Base-by-base conservation (phyloP, 2,797 vertebrate genomes). In the Lepus oiostolus region DNA sequence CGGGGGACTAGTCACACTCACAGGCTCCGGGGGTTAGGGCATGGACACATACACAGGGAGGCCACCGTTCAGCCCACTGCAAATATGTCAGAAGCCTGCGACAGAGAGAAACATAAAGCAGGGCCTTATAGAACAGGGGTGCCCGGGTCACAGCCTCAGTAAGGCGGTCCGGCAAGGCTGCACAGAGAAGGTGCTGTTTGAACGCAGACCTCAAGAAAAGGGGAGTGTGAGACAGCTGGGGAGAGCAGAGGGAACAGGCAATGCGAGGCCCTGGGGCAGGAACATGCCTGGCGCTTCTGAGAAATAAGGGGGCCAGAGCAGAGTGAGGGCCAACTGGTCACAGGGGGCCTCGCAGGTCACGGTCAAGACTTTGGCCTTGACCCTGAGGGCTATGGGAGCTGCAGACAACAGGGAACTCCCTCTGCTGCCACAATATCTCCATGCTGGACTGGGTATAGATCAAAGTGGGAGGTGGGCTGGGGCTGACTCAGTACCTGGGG, bases 211-310 rank as follows among this genome's bases (percentile, higher is more conserved):
- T 81, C 9, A 28, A 67, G 42, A 65, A 35, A 71, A 19, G 54
- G 38, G 84, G 10, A 4, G 3, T 1, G 3, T 8, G 28, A 91
- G 38, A 26, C 24, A 1, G 47, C 68, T 54, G 13, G 80, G 8
- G 42, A 26, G 62, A 42, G 35, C 65, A 47, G 65, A 58, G 38
- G 63, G 30, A 70, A 19, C 0, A 1, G 60, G 22, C 16, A 22
- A 19, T 28, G 77, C 82, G 62, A 93, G 60, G 21, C 28, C 95
- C 95, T 75, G 68, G 9, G 62, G 76, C 65, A 52, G 38, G 7
- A 32, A 4, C 0, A 2, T 77, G 52, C 32, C 79, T 26, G 9
- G 35, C 30, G 7, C 1, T 17, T 65, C 67, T 8, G 32, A 50
- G 67, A n/a, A 68, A n/a, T 4, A n/a, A 80, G 54, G 72, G 35